phyloP scores from a whole-genome alignment of 2,888 invertebrate genomes.

The Morpho helenor region DNA sequence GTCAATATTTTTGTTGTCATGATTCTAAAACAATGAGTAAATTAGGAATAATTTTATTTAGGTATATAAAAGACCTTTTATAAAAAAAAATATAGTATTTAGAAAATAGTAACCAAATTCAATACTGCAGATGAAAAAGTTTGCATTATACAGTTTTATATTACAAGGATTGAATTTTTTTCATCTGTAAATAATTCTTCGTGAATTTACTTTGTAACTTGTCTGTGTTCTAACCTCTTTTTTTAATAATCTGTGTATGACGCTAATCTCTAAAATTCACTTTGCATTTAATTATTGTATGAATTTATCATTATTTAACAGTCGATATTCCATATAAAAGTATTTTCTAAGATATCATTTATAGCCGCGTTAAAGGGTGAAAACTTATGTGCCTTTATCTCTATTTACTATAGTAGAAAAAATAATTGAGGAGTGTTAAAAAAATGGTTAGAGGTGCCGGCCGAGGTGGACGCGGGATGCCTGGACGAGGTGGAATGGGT shows the following conservation, averaged over 20 bases:
- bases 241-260: not conserved
- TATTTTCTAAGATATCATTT: too few species aligned
- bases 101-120: too few species aligned
- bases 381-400: not conserved
- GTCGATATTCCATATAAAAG: too few species aligned
- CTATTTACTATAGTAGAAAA: not conserved
- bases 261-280: not conserved
- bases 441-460: conserved; percentile 85
- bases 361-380: not conserved
- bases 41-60: not conserved
- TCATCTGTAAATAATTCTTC: too few species aligned
- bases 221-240: conserved; percentile 3
- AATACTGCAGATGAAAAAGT: too few species aligned
- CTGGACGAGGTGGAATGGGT: conserved; percentile 81
- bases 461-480: conserved; percentile 84
- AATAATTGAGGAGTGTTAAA: not conserved
- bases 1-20: not conserved
- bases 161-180: too few species aligned
- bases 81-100: too few species aligned
- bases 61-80: too few species aligned
- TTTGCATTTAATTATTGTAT: too few species aligned
- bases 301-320: too few species aligned
- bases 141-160: too few species aligned
- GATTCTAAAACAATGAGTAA: too few species aligned
- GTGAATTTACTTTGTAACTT: not conserved